Evolutionary conservation across 2,888 invertebrate genomes (phyloP).

Genomic region (Oxystoma pomonae): DNA sequence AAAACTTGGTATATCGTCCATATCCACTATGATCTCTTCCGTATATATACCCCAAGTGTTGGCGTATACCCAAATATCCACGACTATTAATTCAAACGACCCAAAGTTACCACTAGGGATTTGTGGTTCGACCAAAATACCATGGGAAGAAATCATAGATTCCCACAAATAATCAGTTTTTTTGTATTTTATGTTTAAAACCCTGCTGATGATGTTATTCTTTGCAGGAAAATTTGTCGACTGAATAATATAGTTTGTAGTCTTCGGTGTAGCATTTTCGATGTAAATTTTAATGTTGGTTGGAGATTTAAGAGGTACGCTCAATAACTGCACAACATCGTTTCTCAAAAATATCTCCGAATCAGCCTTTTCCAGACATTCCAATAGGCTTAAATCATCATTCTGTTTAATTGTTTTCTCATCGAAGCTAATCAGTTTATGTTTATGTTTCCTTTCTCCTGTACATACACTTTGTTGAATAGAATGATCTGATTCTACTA

Average conservation of each 20-base stretch:
- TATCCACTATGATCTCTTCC: conserved; percentile 45
- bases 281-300: conserved; percentile 28
- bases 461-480: not conserved
- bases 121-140: conserved; percentile 41
- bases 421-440: too few species aligned
- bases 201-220: conserved; percentile 18
- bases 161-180: conserved; percentile 35
- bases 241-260: conserved; percentile 29
- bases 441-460: conserved; percentile 9
- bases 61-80: conserved; percentile 45
- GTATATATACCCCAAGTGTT: conserved; percentile 49
- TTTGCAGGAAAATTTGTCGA: conserved; percentile 37
- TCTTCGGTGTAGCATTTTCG: conserved; percentile 44
- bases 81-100: conserved; percentile 31
- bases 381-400: not conserved
- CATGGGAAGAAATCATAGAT: conserved; percentile 34
- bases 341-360: conserved; percentile 27
- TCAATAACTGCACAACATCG: conserved; percentile 25
- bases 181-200: conserved; percentile 17
- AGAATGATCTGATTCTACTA: too few species aligned
- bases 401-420: not conserved
- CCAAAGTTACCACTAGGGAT: conserved; percentile 32
- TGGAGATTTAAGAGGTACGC: conserved; percentile 29
- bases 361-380: conserved; percentile 16
- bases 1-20: conserved; percentile 42